A percentile compares a stretch with the other conserved stretches of the same genome.
Evolutionary conservation across 2,113 vertebrate species (phyloP).

Genomic region (Spheniscus mendiculus): DNA sequence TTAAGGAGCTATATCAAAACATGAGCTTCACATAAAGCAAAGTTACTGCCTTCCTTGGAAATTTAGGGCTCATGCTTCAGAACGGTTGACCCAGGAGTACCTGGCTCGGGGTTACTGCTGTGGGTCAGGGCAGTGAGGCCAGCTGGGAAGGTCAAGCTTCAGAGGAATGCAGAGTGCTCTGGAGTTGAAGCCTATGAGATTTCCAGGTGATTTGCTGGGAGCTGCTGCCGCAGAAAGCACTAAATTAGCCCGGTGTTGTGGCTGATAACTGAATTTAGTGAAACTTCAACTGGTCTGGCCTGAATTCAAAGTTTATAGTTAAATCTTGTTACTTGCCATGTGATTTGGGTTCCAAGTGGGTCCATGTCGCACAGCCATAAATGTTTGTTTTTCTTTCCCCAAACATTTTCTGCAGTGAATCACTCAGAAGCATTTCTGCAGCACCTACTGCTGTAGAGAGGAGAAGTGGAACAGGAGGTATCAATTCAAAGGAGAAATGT

Average conservation of each 20-base stretch:
- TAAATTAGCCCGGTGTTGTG: background rate
- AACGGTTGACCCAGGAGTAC: background rate
- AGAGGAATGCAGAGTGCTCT: background rate
- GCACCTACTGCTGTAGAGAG: background rate
- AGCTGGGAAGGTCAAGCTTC: background rate
- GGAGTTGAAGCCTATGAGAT: background rate
- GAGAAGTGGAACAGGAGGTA: background rate
- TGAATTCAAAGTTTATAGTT: background rate
- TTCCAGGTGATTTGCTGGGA: slow-evolving; percentile 31
- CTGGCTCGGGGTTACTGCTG: background rate
- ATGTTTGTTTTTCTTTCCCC: background rate
- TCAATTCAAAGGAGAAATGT: background rate
- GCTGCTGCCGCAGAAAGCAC: background rate
- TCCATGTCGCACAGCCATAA: background rate
- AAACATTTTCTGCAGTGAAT: background rate
- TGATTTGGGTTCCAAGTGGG: background rate
- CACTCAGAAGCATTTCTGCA: background rate
- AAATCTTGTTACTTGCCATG: background rate
- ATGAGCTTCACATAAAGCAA: background rate
- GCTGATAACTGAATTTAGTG: background rate
- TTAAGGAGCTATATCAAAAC: background rate
- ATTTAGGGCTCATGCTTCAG: background rate
- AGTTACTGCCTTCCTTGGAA: background rate
- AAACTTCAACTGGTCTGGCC: background rate
- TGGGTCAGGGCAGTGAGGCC: background rate